Percentiles rank a stretch among this genome's conserved stretches.
Evolutionary conservation across 2,888 invertebrate species (phyloP).

Genomic region (Catonia carolina): DNA sequence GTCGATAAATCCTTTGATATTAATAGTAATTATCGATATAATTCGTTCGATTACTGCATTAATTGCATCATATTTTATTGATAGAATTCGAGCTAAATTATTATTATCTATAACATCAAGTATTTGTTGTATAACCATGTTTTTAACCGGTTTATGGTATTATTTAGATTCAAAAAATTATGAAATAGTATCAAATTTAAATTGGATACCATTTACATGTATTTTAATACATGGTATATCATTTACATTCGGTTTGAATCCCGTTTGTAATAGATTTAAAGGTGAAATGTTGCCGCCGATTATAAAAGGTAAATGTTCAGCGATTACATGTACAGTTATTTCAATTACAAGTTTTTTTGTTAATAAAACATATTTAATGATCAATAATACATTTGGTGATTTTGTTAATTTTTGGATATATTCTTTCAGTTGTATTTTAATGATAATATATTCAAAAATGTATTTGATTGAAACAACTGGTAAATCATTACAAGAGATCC

Average conservation of each 20-base stretch:
- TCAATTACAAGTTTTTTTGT: conserved; percentile 52
- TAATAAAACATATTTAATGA: conserved; percentile 52
- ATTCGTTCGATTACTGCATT: too few species aligned
- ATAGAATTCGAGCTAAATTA: too few species aligned
- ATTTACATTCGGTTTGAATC: background rate
- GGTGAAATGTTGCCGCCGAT: conserved; percentile 51
- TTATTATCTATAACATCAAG: too few species aligned
- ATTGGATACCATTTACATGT: background rate
- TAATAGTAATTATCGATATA: too few species aligned
- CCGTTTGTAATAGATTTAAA: background rate
- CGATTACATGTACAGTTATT: conserved; percentile 50
- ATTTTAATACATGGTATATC: background rate
- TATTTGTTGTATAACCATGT: too few species aligned
- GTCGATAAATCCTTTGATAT: too few species aligned
- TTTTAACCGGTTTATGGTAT: too few species aligned
- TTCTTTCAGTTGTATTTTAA: conserved; percentile 51
- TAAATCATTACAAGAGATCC: conserved; percentile 61
- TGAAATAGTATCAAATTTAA: too few species aligned
- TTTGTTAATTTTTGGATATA: conserved; percentile 61
- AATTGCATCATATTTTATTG: too few species aligned
- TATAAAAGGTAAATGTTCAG: conserved; percentile 54
- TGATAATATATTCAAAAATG: conserved; percentile 53
- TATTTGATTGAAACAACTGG: conserved; percentile 65
- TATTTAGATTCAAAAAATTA: too few species aligned
- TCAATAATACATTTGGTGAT: conserved; percentile 52